A percentile compares a stretch with the other conserved stretches of the same genome.
phyloP scores from a whole-genome alignment of 2,888 invertebrate genomes.

The Caenorhabditis sp. region DNA sequence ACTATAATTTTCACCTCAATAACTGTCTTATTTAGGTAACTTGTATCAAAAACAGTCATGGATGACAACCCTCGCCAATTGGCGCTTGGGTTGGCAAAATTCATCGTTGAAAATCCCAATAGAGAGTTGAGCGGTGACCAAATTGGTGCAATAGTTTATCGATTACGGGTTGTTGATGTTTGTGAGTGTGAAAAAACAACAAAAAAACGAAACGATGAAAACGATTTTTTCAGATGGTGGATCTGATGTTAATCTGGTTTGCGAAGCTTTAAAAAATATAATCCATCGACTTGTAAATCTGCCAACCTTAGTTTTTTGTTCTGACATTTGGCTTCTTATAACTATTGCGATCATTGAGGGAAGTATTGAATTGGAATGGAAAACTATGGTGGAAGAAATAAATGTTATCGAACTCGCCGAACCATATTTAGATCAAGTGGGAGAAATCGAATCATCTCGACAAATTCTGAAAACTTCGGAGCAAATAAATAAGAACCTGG shows the following conservation, averaged over 20 bases:
- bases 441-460: not conserved
- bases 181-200: constrained; percentile 14
- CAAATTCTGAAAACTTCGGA: constrained; percentile 8
- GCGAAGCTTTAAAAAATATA: constrained; percentile 19
- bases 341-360: constrained; percentile 19
- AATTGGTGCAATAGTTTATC: constrained; percentile 20
- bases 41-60: constrained; percentile 1
- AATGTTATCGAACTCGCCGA: constrained; percentile 4
- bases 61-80: constrained; percentile 7
- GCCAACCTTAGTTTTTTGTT: constrained; percentile 12
- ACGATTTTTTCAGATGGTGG: constrained; percentile 7
- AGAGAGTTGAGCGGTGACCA: not conserved
- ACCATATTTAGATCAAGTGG: not conserved
- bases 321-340: constrained; percentile 26
- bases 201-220: not conserved
- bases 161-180: constrained; percentile 27
- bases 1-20: constrained; percentile 2
- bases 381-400: constrained; percentile 2
- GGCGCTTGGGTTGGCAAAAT: constrained; percentile 24
- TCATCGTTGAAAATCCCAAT: constrained; percentile 7
- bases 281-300: constrained; percentile 15
- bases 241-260: constrained; percentile 17
- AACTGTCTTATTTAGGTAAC: not conserved
- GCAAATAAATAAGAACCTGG: constrained; percentile 17
- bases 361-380: constrained; percentile 18